Percentiles rank a stretch among this genome's conserved stretches.
Evolutionary conservation across 2,797 vertebrate species (phyloP).

Genomic region (Propithecus deckenii): DNA sequence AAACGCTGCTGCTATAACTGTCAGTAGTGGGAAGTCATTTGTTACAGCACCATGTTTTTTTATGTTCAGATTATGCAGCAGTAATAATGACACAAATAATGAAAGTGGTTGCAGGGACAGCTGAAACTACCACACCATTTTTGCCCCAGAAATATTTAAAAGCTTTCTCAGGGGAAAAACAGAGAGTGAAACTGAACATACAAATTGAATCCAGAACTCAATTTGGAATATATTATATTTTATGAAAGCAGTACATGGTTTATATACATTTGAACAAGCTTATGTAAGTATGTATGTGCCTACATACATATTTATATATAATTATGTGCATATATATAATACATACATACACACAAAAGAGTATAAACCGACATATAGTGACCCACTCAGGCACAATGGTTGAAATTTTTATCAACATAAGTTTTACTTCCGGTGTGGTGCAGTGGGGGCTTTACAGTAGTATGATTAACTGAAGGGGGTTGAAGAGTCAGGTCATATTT

Average conservation of each 20-base stretch:
- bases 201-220: conserved; percentile 72
- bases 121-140: conserved; percentile 77
- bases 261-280: conserved; percentile 29
- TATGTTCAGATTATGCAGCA: conserved; percentile 87
- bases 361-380: neutral
- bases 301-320: neutral
- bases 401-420: neutral
- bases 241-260: conserved; percentile 52
- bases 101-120: conserved; percentile 79
- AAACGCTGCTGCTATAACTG: conserved; percentile 86
- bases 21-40: conserved; percentile 86
- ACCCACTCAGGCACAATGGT: neutral
- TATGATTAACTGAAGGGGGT: neutral
- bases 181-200: conserved; percentile 44
- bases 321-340: neutral
- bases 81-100: conserved; percentile 85
- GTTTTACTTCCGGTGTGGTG: neutral
- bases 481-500: neutral
- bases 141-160: conserved; percentile 65
- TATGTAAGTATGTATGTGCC: neutral
- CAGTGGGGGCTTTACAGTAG: neutral
- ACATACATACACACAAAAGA: neutral
- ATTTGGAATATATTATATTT: conserved; percentile 50
- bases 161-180: conserved; percentile 61
- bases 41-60: conserved; percentile 84